Base-by-base conservation (phyloP, 2,888 invertebrate genomes). In the Trichogramma evanescens region DNA sequence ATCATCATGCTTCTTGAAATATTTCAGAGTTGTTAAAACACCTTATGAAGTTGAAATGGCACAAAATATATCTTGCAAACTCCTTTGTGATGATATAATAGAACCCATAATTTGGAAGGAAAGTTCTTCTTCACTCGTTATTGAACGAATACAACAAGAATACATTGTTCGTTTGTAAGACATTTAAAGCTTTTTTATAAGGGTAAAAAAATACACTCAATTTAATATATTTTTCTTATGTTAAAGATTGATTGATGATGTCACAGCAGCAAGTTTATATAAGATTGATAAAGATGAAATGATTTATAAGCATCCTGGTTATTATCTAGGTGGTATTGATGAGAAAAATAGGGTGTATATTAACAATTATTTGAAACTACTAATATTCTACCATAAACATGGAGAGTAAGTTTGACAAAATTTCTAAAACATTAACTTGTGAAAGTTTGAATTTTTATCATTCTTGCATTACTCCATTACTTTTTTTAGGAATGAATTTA, bases 141-240 rank as follows among this genome's bases (percentile, higher is more conserved):
- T 89, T 38, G 90, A 92, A 76, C 84, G 95, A 57, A 94, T 98
- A 73, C 86, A 88, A 74, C 94, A 96, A 78, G 93, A 94, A 74
- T 98, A 98, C 80, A 94, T 88, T 80, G 95, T 96, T 39, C 97
- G 98, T 82, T 81, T 98, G 91, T 95, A 83, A 88, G 91, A 83
- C 64, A 58, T 56, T 50, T 40, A 52, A 54, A 42, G 63, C 66
- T 66, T 50, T 67, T 50, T 58, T n/a, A 51, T 54, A 46, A 10
- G 48, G 9, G 43, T 51, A 46, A 26, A 39, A 53, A 48, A n/a
- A 55, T 45, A 3, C 26, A 10, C 7, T 40, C 44, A 53, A 54
- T 10, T 45, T 26, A 10, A 51, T 56, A 62, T 54, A 13, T 52
- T 66, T 50, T 13, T 53, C 53, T 56, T 57, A 56, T 26, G 42